phyloP scores from a whole-genome alignment of 2,113 vertebrate genomes.

The Tragelaphus imberbis region DNA sequence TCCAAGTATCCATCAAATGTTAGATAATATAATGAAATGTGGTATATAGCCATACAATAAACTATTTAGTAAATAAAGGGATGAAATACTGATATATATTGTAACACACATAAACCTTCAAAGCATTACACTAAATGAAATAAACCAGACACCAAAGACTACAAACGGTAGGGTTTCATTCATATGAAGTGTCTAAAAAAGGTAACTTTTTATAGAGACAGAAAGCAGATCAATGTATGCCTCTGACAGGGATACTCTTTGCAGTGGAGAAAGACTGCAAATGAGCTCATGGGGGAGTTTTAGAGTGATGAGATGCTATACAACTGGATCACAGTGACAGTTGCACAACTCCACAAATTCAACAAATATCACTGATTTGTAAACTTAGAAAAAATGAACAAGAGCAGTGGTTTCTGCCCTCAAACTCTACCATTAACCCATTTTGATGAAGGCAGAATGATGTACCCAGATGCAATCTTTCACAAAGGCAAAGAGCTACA shows the following conservation, averaged over 20 bases:
- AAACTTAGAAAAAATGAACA: neutral
- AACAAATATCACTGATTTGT: neutral
- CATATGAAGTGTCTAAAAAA: neutral
- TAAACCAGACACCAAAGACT: neutral
- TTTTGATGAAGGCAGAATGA: neutral
- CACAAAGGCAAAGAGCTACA: neutral
- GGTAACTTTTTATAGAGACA: neutral
- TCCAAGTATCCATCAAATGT: slow-evolving; percentile 5
- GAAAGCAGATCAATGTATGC: neutral
- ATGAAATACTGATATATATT: slow-evolving; percentile 17
- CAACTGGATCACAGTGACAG: neutral
- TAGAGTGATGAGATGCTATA: neutral
- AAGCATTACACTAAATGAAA: neutral
- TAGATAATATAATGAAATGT: neutral
- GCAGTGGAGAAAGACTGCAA: neutral
- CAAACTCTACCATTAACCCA: neutral
- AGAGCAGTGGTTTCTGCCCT: neutral
- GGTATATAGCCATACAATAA: neutral
- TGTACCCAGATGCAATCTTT: neutral
- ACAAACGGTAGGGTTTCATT: neutral
- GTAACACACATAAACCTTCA: neutral
- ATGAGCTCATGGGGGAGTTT: neutral
- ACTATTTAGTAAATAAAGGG: neutral
- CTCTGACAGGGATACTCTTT: neutral
- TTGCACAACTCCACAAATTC: neutral